A percentile compares a stretch with the other conserved stretches of the same genome.
Conservation (phyloP, 1,140 invertebrate genomes). For the Zaprionus inermis region DNA sequence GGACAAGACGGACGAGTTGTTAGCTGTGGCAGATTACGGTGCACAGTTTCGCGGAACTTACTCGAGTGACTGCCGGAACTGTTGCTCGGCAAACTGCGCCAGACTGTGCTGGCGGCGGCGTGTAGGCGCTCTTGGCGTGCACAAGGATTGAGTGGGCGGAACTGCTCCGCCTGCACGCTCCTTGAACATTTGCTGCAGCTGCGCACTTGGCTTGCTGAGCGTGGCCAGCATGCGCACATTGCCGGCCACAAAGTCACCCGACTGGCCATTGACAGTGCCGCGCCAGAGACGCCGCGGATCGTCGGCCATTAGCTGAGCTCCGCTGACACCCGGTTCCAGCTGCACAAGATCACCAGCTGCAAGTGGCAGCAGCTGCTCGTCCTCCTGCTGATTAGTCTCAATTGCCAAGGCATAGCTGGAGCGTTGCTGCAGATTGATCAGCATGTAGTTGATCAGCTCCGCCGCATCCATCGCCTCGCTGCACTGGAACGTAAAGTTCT, state of each 20-base stretch:
- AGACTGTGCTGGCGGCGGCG: slow-evolving; percentile 91
- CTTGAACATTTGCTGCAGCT: slow-evolving; percentile 86
- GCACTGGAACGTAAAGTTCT: slow-evolving; percentile 96
- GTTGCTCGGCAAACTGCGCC: slow-evolving; percentile 91
- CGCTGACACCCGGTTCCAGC: slow-evolving; percentile 90
- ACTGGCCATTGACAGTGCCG: slow-evolving; percentile 88
- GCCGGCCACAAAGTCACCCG: slow-evolving; percentile 94
- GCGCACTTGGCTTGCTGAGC: slow-evolving; percentile 89
- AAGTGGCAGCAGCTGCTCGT: slow-evolving; percentile 84
- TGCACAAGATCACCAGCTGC: slow-evolving; percentile 93
- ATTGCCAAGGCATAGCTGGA: slow-evolving; percentile 93
- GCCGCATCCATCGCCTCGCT: slow-evolving; percentile 94
- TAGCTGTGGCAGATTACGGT: neutral
- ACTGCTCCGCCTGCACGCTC: slow-evolving; percentile 84
- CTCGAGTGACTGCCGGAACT: slow-evolving; percentile 88
- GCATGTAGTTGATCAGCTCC: slow-evolving; percentile 92
- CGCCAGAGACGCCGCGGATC: slow-evolving; percentile 88
- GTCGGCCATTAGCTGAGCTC: slow-evolving; percentile 87
- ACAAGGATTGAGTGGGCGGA: slow-evolving; percentile 42
- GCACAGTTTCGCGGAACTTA: slow-evolving; percentile 22
- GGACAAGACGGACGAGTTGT: neutral
- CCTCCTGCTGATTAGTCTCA: neutral
- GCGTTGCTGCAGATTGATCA: slow-evolving; percentile 93
- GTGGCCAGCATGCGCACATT: slow-evolving; percentile 95
- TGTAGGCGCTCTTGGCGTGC: slow-evolving; percentile 44